These are phyloP conservation scores for Diadromus collaris DNA, from an alignment of 2,888 invertebrate genomes.

Conservation along the genomic window DNA sequence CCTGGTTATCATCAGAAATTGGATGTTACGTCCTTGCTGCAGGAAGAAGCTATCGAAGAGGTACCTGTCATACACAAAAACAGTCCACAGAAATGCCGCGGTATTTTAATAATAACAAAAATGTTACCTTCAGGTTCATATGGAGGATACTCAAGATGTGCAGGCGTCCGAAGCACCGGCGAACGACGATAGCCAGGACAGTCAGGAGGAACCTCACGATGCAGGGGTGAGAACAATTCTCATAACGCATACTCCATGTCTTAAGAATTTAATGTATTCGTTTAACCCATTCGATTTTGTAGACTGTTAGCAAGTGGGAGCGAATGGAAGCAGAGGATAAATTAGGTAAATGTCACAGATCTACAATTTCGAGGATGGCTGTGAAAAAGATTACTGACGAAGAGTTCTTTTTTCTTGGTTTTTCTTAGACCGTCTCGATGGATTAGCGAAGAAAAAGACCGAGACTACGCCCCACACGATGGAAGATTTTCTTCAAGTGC, in stretches of 20 bases:
- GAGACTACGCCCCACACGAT: conserved; percentile 86
- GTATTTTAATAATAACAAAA: neutral
- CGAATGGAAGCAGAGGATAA: conserved; percentile 78
- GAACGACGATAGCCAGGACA: conserved; percentile 77
- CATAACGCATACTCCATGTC: conserved; percentile 63
- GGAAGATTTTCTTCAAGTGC: conserved; percentile 95
- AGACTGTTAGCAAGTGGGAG: conserved; percentile 79
- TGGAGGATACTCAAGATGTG: conserved; percentile 73
- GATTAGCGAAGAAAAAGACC: conserved; percentile 88
- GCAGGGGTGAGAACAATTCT: conserved; percentile 65
- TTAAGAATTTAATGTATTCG: conserved; percentile 32
- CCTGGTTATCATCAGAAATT: conserved; percentile 91
- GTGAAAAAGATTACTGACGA: neutral
- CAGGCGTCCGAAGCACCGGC: conserved; percentile 58
- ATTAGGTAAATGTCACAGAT: conserved; percentile 70
- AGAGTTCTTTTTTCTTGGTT: neutral
- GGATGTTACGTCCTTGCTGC: conserved; percentile 91
- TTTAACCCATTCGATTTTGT: conserved; percentile 56
- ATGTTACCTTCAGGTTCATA: conserved; percentile 74
- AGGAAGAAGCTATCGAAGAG: conserved; percentile 91
- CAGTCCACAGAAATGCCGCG: neutral
- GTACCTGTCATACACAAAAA: conserved; percentile 79
- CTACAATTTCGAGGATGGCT: neutral
- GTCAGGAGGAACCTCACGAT: conserved; percentile 73
- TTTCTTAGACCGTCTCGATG: conserved; percentile 94